A percentile compares a stretch with the other conserved stretches of the same genome.
Evolutionary conservation across 1,140 invertebrate species (phyloP).

Genomic region (Dinothrombium tinctorium): DNA sequence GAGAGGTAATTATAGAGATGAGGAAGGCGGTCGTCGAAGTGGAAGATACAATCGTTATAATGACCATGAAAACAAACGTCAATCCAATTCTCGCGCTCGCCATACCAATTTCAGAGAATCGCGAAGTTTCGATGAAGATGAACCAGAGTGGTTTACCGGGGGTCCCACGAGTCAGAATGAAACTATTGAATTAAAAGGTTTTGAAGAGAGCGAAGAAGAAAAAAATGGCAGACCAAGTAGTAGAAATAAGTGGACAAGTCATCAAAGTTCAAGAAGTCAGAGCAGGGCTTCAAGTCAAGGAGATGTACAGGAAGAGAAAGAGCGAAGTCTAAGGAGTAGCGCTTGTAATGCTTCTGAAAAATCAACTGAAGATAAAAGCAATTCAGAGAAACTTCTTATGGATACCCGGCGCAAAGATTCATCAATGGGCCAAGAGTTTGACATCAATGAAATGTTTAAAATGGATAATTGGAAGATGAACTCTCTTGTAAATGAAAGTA

Average conservation of each 20-base stretch:
- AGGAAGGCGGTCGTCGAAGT: background rate
- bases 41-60: background rate
- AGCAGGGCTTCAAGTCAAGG: background rate
- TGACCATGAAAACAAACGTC: background rate
- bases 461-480: background rate
- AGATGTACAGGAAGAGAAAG: background rate
- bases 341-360: background rate
- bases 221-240: too few relatives aligned
- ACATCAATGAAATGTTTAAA: slow-evolving; percentile 3
- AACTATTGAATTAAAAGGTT: slow-evolving; percentile 74
- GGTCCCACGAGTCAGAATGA: slow-evolving; percentile 70
- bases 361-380: background rate
- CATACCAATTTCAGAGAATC: background rate
- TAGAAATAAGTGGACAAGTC: background rate
- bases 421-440: slow-evolving; percentile 3
- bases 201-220: slow-evolving; percentile 36
- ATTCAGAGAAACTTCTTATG: background rate
- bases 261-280: background rate
- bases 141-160: slow-evolving; percentile 43
- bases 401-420: background rate
- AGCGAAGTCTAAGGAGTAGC: background rate
- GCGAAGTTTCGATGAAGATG: slow-evolving; percentile 20
- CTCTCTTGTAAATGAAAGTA: background rate
- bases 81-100: background rate
- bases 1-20: background rate